Evolutionary conservation across 2,888 invertebrate species (phyloP).

Genomic region (Lasioglossum figueresi): DNA sequence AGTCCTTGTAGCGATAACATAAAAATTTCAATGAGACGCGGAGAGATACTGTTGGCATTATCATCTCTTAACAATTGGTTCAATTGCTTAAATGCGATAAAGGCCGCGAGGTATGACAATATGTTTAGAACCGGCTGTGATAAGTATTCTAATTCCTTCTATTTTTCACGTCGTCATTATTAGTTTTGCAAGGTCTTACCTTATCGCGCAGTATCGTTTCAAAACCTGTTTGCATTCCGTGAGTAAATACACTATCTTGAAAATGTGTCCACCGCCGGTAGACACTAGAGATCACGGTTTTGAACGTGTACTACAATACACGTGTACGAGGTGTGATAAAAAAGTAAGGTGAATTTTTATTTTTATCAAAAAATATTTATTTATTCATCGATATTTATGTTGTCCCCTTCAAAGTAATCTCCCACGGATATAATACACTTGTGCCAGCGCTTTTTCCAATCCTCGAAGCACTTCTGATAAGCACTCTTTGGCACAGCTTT

Average conservation of each 20-base stretch:
- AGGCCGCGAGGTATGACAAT: not conserved
- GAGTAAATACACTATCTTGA: not conserved
- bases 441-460: too few relatives aligned
- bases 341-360: too few relatives aligned
- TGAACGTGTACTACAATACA: too few relatives aligned
- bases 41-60: not conserved
- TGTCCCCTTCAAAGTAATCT: too few relatives aligned
- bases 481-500: too few relatives aligned
- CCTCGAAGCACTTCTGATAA: too few relatives aligned
- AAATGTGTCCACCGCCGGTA: not conserved
- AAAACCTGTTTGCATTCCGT: too few relatives aligned
- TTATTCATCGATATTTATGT: too few relatives aligned
- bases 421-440: too few relatives aligned
- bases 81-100: not conserved
- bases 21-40: not conserved
- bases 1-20: not conserved
- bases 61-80: not conserved
- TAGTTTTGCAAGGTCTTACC: not conserved
- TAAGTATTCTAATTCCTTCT: not conserved
- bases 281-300: too few relatives aligned
- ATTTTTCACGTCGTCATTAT: not conserved
- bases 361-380: too few relatives aligned
- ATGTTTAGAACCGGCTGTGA: not conserved
- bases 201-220: conserved; percentile 2
- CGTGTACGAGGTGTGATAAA: too few relatives aligned